phyloP scores from a whole-genome alignment of 2,113 vertebrate species.

The Bettongia penicillata region DNA sequence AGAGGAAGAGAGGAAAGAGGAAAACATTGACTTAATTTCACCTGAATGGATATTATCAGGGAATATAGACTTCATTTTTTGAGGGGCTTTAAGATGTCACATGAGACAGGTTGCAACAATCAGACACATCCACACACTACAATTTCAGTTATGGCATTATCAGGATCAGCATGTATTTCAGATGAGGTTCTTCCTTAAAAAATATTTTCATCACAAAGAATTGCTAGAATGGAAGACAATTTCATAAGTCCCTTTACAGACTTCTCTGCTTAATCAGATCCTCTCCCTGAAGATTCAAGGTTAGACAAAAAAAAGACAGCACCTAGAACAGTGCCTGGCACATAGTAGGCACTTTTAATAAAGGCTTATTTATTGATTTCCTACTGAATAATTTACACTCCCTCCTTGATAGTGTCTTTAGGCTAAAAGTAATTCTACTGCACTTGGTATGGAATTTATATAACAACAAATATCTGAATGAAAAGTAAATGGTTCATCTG shows the following conservation, averaged over 20 bases:
- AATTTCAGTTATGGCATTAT: background rate
- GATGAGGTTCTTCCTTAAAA: background rate
- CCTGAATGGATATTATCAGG: background rate
- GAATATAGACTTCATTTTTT: conserved; percentile 44
- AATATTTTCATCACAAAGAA: conserved; percentile 29
- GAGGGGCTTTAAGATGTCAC: background rate
- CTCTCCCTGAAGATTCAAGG: background rate
- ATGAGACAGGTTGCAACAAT: background rate
- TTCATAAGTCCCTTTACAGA: background rate
- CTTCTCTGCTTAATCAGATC: background rate
- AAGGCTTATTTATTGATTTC: background rate
- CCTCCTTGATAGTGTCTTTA: background rate
- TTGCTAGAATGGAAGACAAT: background rate
- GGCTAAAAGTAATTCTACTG: conserved; percentile 11
- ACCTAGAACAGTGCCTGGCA: background rate
- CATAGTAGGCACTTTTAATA: background rate
- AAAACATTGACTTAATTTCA: conserved; percentile 29
- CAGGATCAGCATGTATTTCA: background rate
- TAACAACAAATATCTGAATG: background rate
- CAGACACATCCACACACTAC: accelerated
- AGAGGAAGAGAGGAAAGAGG: background rate
- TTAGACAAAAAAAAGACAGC: background rate
- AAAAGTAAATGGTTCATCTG: background rate
- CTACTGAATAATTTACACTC: background rate
- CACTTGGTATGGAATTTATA: conserved; percentile 7